phyloP scores from a whole-genome alignment of 2,113 vertebrate species.

The Plecotus auritus region DNA sequence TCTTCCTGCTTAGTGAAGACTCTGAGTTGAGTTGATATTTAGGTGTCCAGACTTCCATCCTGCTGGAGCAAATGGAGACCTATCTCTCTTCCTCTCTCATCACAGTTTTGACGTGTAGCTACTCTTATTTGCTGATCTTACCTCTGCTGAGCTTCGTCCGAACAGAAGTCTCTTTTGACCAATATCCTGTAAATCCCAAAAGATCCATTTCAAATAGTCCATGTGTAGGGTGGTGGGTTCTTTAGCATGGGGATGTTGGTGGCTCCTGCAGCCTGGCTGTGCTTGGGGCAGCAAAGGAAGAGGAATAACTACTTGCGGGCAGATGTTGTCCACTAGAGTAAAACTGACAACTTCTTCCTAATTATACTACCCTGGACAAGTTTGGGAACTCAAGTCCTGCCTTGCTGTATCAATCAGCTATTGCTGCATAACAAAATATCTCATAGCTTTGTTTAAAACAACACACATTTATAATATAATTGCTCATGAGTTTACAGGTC shows the following conservation, averaged over 20 bases:
- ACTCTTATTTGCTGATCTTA: background rate
- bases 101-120: background rate
- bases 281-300: background rate
- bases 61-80: background rate
- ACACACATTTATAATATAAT: background rate
- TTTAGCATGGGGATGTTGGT: background rate
- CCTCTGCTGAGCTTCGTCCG: background rate
- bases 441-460: background rate
- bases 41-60: background rate
- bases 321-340: background rate
- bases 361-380: background rate
- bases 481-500: background rate
- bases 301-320: background rate
- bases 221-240: background rate
- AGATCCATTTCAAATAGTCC: background rate
- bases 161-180: background rate
- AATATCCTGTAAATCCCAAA: background rate
- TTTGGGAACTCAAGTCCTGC: background rate
- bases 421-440: background rate
- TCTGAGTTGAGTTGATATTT: constrained; percentile 5
- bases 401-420: background rate
- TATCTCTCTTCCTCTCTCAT: background rate
- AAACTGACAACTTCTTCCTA: background rate
- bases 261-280: background rate
- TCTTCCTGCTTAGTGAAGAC: background rate